These are phyloP conservation scores for Falco biarmicus DNA, from an alignment of 2,797 vertebrate species.

Conservation along the genomic window DNA sequence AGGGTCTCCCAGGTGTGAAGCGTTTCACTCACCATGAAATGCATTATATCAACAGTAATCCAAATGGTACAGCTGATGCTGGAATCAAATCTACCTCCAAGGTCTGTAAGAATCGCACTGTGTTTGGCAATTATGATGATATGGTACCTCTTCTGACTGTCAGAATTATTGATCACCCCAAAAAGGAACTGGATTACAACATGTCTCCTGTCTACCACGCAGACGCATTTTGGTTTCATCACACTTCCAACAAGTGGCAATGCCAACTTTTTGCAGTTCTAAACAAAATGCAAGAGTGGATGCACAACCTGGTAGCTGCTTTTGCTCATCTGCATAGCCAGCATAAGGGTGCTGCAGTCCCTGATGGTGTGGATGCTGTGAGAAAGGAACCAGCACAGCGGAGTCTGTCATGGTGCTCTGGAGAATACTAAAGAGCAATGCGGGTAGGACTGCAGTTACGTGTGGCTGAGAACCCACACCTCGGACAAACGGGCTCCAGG, in stretches of 20 bases:
- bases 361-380: background rate
- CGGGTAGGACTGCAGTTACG: background rate
- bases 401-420: background rate
- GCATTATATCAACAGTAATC: background rate
- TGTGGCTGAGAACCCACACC: background rate
- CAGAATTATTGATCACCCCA: background rate
- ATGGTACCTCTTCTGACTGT: background rate
- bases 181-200: background rate
- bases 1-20: background rate
- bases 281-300: background rate
- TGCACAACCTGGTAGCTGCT: background rate
- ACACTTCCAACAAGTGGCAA: background rate
- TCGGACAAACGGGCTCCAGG: background rate
- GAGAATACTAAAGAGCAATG: background rate
- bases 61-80: background rate
- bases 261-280: background rate
- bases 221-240: background rate
- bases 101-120: background rate
- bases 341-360: background rate
- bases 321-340: background rate
- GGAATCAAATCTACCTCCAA: background rate
- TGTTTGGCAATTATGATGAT: background rate
- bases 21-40: background rate
- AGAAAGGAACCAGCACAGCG: background rate
- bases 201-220: background rate